Percentiles rank a stretch among this genome's conserved stretches.
Evolutionary conservation across 1,140 invertebrate genomes (phyloP).

Genomic region (Zaprionus davidi): DNA sequence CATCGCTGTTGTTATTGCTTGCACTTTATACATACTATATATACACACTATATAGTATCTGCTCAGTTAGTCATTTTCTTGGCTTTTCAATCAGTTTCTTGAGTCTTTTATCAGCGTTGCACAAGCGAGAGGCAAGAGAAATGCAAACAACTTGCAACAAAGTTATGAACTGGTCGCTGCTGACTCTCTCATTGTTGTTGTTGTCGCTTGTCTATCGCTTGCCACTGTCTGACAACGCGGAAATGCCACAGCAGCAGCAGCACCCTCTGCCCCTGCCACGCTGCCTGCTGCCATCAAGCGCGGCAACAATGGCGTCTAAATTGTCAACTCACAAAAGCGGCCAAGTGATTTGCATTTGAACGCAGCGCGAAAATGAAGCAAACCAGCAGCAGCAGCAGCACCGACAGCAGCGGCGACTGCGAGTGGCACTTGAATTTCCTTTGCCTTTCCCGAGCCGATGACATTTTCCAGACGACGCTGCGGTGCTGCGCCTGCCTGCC

Average conservation of each 20-base stretch:
- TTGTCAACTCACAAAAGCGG: constrained; percentile 80
- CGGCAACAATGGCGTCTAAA: constrained; percentile 75
- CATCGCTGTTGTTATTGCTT: neutral
- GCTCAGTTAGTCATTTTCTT: neutral
- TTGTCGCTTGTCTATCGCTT: constrained; percentile 59
- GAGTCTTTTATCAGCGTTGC: constrained; percentile 18
- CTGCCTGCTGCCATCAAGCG: constrained; percentile 4
- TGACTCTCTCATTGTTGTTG: constrained; percentile 5
- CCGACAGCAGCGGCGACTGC: constrained; percentile 21
- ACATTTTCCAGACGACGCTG: constrained; percentile 74
- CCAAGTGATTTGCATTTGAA: constrained; percentile 82
- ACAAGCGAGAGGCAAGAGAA: constrained; percentile 13
- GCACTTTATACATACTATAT: neutral
- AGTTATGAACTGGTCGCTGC: constrained; percentile 43
- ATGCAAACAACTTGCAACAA: constrained; percentile 47
- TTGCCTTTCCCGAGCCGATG: constrained; percentile 48
- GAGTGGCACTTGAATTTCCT: constrained; percentile 74
- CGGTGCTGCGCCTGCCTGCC: neutral
- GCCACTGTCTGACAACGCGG: constrained; percentile 74
- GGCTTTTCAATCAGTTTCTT: neutral
- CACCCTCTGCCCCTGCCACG: constrained; percentile 6
- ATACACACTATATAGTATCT: neutral
- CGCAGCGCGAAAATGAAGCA: constrained; percentile 74
- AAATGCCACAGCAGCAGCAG: constrained; percentile 65
- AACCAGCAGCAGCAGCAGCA: constrained; percentile 41